Conservation (phyloP, 92 coral and sea anemone species). For the Porites lobata region DNA sequence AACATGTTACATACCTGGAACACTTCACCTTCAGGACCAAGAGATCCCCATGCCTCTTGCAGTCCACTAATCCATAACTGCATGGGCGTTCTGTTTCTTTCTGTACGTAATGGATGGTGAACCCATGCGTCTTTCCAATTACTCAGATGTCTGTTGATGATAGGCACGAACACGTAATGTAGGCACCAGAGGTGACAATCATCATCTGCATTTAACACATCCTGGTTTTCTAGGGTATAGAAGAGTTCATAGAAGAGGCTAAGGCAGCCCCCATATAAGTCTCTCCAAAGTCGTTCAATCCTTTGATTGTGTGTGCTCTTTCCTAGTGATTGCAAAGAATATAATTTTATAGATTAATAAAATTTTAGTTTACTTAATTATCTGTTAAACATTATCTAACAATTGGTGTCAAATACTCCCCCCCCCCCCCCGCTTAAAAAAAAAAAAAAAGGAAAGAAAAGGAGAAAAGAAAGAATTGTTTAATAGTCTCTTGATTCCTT, state of each 20-base stretch:
- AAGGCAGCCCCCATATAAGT: conserved; percentile 65
- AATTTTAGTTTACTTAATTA: too few species aligned
- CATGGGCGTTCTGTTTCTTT: conserved; percentile 67
- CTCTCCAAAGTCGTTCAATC: conserved; percentile 73
- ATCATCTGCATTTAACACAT: conserved; percentile 48
- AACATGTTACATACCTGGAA: conserved; percentile 49
- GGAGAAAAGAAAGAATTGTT: too few species aligned
- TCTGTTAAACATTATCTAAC: too few species aligned
- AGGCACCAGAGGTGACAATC: conserved; percentile 76
- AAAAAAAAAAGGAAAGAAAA: too few species aligned
- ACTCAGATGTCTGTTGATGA: conserved; percentile 60
- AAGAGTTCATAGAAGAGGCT: conserved; percentile 49
- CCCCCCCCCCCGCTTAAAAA: too few species aligned
- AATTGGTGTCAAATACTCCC: too few species aligned
- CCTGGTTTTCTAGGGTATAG: conserved; percentile 44
- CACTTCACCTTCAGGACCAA: conserved; percentile 42
- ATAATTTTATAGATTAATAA: too few species aligned
- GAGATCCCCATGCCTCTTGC: conserved; percentile 56
- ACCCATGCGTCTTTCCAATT: conserved; percentile 74
- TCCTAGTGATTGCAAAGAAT: too few species aligned
- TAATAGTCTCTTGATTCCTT: too few species aligned
- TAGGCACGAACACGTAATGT: conserved; percentile 69
- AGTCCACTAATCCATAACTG: conserved; percentile 75
- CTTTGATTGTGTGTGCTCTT: conserved; percentile 4
- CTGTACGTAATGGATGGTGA: conserved; percentile 74